Evolutionary conservation across 2,797 vertebrate species (phyloP).

Genomic region (Hoplostethus atlanticus): DNA sequence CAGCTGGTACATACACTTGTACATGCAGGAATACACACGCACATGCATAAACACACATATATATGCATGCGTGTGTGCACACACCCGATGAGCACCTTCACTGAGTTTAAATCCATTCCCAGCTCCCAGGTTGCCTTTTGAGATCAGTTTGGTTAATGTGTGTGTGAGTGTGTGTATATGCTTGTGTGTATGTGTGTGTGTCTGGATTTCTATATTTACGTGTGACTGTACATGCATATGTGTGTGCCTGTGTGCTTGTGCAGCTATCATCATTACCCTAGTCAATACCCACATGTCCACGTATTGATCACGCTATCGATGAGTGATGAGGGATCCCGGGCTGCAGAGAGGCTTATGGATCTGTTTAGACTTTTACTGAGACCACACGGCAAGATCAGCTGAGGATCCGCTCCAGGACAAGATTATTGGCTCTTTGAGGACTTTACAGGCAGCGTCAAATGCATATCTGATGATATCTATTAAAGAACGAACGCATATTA

Average conservation of each 20-base stretch:
- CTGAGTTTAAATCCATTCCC: constrained; percentile 53
- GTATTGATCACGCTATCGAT: constrained; percentile 86
- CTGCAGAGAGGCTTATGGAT: constrained; percentile 77
- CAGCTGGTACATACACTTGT: constrained; percentile 6
- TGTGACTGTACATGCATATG: not conserved
- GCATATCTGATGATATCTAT: constrained; percentile 62
- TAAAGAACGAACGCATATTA: constrained; percentile 47
- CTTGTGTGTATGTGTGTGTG: constrained; percentile 17
- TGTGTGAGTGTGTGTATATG: constrained; percentile 16
- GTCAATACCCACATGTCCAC: constrained; percentile 86
- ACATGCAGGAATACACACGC: constrained; percentile 13
- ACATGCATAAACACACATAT: not conserved
- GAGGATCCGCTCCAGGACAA: constrained; percentile 75
- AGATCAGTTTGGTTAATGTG: constrained; percentile 41
- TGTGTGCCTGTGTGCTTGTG: constrained; percentile 60
- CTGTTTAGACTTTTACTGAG: constrained; percentile 84
- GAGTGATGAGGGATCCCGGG: constrained; percentile 82
- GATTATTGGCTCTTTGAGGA: constrained; percentile 71
- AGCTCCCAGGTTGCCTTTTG: constrained; percentile 48
- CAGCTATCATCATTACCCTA: constrained; percentile 85
- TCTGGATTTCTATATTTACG: constrained; percentile 51
- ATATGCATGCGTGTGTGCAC: constrained; percentile 1
- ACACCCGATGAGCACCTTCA: constrained; percentile 37
- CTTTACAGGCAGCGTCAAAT: constrained; percentile 66
- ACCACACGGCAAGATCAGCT: constrained; percentile 82